Percentiles rank a stretch among this genome's conserved stretches.
phyloP scores from a whole-genome alignment of 2,888 invertebrate genomes.

The Rugalucina vietnamica region DNA sequence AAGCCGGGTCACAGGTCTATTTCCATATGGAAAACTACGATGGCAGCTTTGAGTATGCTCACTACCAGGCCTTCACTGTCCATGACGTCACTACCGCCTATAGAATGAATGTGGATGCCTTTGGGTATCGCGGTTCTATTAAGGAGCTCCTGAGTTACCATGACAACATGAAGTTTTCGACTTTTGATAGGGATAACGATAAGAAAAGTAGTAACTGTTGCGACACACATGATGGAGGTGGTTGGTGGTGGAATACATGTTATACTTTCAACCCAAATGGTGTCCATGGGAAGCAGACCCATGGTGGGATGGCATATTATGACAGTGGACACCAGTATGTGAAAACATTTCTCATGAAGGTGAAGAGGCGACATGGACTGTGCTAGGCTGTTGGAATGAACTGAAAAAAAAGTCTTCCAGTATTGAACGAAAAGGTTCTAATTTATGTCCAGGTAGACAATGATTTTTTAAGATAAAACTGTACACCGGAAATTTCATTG shows the following conservation, averaged over 20 bases:
- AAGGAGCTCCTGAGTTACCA: constrained; percentile 10
- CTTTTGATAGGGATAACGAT: constrained; percentile 26
- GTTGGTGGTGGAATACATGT: constrained; percentile 17
- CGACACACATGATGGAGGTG: not conserved
- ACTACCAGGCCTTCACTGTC: constrained; percentile 43
- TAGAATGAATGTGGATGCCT: constrained; percentile 60
- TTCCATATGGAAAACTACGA: constrained; percentile 22
- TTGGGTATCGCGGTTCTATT: constrained; percentile 83
- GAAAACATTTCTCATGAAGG: not conserved
- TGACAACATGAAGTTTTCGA: constrained; percentile 22
- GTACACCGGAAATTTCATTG: too few species aligned
- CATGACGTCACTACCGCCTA: constrained; percentile 22
- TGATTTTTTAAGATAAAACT: too few species aligned
- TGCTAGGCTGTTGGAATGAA: not conserved
- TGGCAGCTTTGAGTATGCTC: constrained; percentile 24
- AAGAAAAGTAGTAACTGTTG: not conserved
- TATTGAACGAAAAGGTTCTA: too few species aligned
- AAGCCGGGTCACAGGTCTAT: constrained; percentile 15
- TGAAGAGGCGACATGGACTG: not conserved
- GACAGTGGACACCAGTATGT: not conserved
- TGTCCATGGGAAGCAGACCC: not conserved
- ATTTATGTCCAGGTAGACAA: too few species aligned
- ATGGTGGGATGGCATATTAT: not conserved
- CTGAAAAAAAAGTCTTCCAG: not conserved
- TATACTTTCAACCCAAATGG: not conserved